Percentiles rank a stretch among this genome's conserved stretches.
Evolutionary conservation across 2,888 invertebrate species (phyloP).

Genomic region (Anoncus sp.): DNA sequence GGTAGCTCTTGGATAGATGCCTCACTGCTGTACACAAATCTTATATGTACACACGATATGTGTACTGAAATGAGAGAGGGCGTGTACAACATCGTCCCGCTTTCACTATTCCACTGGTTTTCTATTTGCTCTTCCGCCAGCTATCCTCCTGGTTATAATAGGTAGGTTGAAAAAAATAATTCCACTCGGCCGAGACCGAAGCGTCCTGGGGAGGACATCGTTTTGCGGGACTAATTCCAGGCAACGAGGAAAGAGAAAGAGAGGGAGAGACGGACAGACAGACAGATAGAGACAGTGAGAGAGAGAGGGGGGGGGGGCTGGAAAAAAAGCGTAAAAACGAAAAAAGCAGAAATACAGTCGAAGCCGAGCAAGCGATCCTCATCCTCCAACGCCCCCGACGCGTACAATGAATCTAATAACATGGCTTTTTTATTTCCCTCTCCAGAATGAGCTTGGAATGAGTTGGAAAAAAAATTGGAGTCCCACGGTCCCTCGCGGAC

Average conservation of each 20-base stretch:
- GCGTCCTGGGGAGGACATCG: slow-evolving; percentile 42
- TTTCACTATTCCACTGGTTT: slow-evolving; percentile 24
- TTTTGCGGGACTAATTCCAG: slow-evolving; percentile 51
- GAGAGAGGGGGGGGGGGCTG: too few relatives aligned
- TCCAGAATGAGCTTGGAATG: slow-evolving; percentile 23
- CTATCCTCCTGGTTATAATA: slow-evolving; percentile 31
- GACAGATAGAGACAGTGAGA: background rate
- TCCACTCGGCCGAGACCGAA: slow-evolving; percentile 26
- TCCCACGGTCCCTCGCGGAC: slow-evolving; percentile 15
- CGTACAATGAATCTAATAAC: slow-evolving; percentile 40
- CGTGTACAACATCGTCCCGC: slow-evolving; percentile 41
- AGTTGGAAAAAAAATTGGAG: slow-evolving; percentile 23
- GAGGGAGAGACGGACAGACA: slow-evolving; percentile 9
- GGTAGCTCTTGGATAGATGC: slow-evolving; percentile 31
- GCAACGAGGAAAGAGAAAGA: background rate
- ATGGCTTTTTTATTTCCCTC: slow-evolving; percentile 23
- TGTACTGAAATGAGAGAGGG: slow-evolving; percentile 13
- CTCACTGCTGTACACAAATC: slow-evolving; percentile 47
- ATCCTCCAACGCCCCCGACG: background rate
- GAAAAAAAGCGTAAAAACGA: slow-evolving; percentile 4
- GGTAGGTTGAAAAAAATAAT: slow-evolving; percentile 31
- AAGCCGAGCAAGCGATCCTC: slow-evolving; percentile 15
- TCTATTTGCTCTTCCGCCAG: slow-evolving; percentile 10
- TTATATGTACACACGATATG: slow-evolving; percentile 43
- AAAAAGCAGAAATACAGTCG: slow-evolving; percentile 17